Conservation (phyloP, 2,797 vertebrate genomes). For the Eulemur mongoz region DNA sequence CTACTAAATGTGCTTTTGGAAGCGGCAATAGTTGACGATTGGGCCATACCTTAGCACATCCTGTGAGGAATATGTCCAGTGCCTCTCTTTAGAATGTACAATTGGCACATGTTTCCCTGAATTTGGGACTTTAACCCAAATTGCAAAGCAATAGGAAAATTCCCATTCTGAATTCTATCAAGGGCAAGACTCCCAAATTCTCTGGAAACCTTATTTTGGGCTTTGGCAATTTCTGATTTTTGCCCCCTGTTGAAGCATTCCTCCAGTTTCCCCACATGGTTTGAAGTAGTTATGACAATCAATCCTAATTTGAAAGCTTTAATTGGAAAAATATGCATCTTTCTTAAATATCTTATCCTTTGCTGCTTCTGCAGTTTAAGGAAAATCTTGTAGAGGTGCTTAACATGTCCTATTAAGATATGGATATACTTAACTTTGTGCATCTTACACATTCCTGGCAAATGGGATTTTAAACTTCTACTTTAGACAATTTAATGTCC, state of each 20-base stretch:
- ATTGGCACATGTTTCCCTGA: neutral
- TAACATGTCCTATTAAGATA: neutral
- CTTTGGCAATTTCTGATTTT: neutral
- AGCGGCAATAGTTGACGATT: neutral
- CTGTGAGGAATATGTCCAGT: neutral
- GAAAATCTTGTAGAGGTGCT: neutral
- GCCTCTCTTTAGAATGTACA: neutral
- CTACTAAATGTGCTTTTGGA: neutral
- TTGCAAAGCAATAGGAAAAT: neutral
- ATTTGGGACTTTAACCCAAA: neutral
- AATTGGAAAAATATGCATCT: neutral
- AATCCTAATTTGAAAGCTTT: neutral
- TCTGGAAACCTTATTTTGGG: neutral
- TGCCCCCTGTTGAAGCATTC: neutral
- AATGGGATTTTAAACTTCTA: neutral
- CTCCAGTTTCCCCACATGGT: neutral
- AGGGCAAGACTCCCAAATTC: neutral
- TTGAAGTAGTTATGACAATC: neutral
- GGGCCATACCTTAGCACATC: neutral
- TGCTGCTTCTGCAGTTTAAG: neutral
- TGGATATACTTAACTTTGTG: neutral
- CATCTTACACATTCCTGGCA: neutral
- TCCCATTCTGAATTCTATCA: neutral
- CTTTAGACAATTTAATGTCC: neutral
- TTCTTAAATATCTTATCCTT: neutral